phyloP scores from a whole-genome alignment of 1,140 invertebrate species.

The Lepidurus couesii region DNA sequence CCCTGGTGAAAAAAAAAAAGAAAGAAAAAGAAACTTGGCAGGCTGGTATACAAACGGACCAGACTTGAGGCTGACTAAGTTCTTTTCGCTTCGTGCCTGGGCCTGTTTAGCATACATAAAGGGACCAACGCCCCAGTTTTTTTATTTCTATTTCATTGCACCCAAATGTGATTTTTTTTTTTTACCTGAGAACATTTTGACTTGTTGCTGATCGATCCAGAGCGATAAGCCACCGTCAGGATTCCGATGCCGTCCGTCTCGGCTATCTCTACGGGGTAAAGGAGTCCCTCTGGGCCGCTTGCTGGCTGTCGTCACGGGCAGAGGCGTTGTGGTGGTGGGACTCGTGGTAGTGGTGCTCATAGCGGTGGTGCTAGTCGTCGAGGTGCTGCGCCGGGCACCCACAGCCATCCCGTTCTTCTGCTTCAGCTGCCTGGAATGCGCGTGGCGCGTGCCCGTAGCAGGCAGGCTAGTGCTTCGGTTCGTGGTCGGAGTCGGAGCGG shows the following conservation, averaged over 20 bases:
- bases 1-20: neutral
- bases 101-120: constrained; percentile 25
- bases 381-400: neutral
- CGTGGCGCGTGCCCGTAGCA: constrained; percentile 11
- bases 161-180: neutral
- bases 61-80: constrained; percentile 23
- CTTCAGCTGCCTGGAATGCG: constrained; percentile 12
- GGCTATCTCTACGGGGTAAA: neutral
- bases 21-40: neutral
- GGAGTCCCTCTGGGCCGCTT: neutral
- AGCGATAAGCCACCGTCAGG: constrained; percentile 55
- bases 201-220: constrained; percentile 82
- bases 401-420: neutral
- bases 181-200: constrained; percentile 78
- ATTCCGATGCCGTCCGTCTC: neutral
- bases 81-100: constrained; percentile 14
- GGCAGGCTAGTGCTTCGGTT: neutral
- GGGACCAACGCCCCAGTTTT: constrained; percentile 23
- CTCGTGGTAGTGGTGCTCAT: neutral
- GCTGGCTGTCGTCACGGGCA: constrained; percentile 5
- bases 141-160: neutral
- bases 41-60: neutral
- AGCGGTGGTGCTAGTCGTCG: neutral
- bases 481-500: constrained; percentile 16
- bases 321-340: neutral